Evolutionary conservation across 2,113 vertebrate genomes (phyloP), one percentile per base, ranked within the genome.

Genomic region (Clupea harengus): DNA sequence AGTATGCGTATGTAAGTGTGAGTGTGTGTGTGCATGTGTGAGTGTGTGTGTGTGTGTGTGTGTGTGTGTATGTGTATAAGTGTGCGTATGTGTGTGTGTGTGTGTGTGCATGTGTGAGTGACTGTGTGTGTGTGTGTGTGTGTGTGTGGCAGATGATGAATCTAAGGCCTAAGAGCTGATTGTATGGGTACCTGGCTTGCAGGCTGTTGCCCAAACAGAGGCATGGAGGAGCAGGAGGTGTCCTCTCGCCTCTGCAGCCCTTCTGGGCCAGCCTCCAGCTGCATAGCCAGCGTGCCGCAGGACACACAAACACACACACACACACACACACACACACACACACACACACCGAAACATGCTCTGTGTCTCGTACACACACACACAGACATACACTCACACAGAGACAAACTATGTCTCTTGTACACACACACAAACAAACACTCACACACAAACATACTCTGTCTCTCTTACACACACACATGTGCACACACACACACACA

Each of bases 141-240:
- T 7, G 50, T 52, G 11, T 52, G 82, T 57, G 47, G 57, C 87
- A 50, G n/a, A n/a, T n/a, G n/a, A 92, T 93, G 90, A 92, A 92
- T 93, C 91, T 92, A 89, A 85, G 86, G 93, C 91, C 89, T 87
- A 52, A 17, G 13, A 17, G 50, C 87, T 89, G 88, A 87, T 88
- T 89, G 86, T 89, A 90, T 92, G 72, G 60, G n/a, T 64, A 49
- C 47, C 10, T 6, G 50, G 82, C 81, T 44, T 60, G 81, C 54
- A 0, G 49, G 88, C 67, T 75, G 75, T 60, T 85, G 89, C 92
- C 92, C 91, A 92, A 94, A 95, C 91, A 91, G 89, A 93, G 93
- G 85, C 92, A 94, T 85, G 91, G 92, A 93, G 94, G 89, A 88
- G 83, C 85, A 86, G 87, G 91, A 89, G 89, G 87, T 60, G 22